These are phyloP conservation scores for Neodiprion fabricii DNA, from an alignment of 1,140 invertebrate species.

Conservation along the genomic window DNA sequence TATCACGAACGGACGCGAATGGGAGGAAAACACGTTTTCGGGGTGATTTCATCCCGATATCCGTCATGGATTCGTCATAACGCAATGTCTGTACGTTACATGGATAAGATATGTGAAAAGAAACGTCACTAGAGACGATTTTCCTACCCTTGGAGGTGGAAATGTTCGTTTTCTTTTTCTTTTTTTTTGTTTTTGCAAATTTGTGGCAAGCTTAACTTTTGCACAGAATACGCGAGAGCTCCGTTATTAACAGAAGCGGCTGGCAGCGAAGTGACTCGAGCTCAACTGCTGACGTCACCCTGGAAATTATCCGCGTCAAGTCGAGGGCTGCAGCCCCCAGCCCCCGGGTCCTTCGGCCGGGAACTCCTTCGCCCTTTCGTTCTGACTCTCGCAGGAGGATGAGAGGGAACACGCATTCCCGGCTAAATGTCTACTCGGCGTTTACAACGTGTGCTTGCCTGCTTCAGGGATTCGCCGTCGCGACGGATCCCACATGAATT, in stretches of 20 bases:
- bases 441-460: not conserved
- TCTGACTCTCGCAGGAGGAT: not conserved
- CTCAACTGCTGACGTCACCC: not conserved
- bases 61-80: too few species aligned
- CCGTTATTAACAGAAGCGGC: not conserved
- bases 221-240: not conserved
- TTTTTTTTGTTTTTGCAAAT: too few species aligned
- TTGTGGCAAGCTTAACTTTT: not conserved
- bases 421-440: slow-evolving; percentile 2
- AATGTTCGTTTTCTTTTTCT: too few species aligned
- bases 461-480: not conserved
- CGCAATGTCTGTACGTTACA: too few species aligned
- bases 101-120: too few species aligned
- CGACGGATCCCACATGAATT: not conserved
- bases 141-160: not conserved
- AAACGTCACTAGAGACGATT: too few species aligned
- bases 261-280: not conserved
- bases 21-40: not conserved
- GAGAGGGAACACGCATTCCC: not conserved
- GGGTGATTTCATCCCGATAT: too few species aligned
- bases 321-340: too few species aligned
- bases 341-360: not conserved
- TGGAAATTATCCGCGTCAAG: not conserved
- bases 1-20: slow-evolving; percentile 33
- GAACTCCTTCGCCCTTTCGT: not conserved